These are phyloP conservation scores for Copsychus sechellarum DNA, from an alignment of 2,113 vertebrate species.

Conservation along the genomic window DNA sequence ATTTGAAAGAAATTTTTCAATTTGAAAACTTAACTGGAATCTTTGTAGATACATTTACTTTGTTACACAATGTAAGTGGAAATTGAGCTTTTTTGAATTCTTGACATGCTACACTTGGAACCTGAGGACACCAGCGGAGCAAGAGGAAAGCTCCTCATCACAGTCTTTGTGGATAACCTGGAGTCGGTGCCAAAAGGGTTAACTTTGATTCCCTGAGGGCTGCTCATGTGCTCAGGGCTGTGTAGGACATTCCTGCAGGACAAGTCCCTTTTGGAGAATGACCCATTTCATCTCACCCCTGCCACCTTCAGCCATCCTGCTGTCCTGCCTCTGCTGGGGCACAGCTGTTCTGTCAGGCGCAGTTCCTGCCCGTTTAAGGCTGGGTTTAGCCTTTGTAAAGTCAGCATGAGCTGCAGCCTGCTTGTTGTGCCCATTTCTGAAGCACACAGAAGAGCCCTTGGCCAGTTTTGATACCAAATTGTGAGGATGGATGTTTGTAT, in stretches of 20 bases:
- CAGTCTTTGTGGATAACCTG: not conserved
- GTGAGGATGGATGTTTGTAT: not conserved
- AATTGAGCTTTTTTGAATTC: not conserved
- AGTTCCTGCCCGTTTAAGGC: not conserved
- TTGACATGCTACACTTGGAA: not conserved
- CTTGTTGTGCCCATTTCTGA: not conserved
- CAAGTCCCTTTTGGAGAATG: not conserved
- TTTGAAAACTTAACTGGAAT: not conserved
- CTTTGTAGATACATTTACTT: not conserved
- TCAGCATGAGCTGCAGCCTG: not conserved
- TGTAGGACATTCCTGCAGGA: not conserved
- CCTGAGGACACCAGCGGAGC: not conserved
- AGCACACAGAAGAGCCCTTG: not conserved
- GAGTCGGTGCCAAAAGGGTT: not conserved
- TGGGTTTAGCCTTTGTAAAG: not conserved
- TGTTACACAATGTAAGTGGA: not conserved
- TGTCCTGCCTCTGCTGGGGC: not conserved
- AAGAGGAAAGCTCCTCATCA: not conserved
- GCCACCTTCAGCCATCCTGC: rapidly evolving
- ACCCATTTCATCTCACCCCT: not conserved
- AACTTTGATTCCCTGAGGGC: not conserved
- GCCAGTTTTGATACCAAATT: not conserved
- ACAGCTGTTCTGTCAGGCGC: not conserved
- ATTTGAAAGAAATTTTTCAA: not conserved
- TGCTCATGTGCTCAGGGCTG: not conserved